A percentile compares a stretch with the other conserved stretches of the same genome.
These are phyloP conservation scores for Parauchenoglanis punctatus DNA, from an alignment of 2,797 vertebrate genomes.

Conservation along the genomic window DNA sequence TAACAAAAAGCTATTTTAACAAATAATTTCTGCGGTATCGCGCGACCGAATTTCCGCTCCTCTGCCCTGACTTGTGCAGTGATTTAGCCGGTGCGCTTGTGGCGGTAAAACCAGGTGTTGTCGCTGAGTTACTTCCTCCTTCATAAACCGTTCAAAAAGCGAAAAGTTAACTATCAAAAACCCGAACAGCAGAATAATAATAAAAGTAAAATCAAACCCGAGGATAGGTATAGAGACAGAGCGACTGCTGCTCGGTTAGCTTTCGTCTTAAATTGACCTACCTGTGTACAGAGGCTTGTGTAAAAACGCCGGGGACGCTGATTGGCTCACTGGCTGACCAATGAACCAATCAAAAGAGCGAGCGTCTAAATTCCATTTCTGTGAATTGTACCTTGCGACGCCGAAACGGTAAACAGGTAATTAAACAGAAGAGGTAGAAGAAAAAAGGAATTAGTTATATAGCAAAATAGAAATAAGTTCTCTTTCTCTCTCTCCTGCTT, in stretches of 20 bases:
- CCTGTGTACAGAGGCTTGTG: constrained; percentile 38
- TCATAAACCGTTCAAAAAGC: neutral
- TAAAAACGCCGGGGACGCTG: constrained; percentile 58
- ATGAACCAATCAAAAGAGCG: constrained; percentile 66
- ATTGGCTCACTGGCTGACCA: constrained; percentile 59
- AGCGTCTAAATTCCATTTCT: constrained; percentile 60
- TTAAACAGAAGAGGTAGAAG: neutral
- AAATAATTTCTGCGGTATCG: neutral
- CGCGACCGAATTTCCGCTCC: neutral
- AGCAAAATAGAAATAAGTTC: neutral
- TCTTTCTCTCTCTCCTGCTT: neutral
- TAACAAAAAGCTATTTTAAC: neutral
- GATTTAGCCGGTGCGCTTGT: neutral
- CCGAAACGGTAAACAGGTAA: neutral
- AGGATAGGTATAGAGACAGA: neutral
- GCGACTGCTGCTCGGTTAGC: neutral
- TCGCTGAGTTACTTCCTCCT: constrained; percentile 11
- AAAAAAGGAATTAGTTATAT: neutral
- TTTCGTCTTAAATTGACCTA: constrained; percentile 24
- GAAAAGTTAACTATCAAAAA: constrained; percentile 6
- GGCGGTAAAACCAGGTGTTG: neutral
- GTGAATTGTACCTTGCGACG: no score
- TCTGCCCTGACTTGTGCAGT: neutral
- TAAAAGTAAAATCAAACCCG: neutral
- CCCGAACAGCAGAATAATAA: neutral